phyloP scores from a whole-genome alignment of 2,113 vertebrate species.

The Apus apus region DNA sequence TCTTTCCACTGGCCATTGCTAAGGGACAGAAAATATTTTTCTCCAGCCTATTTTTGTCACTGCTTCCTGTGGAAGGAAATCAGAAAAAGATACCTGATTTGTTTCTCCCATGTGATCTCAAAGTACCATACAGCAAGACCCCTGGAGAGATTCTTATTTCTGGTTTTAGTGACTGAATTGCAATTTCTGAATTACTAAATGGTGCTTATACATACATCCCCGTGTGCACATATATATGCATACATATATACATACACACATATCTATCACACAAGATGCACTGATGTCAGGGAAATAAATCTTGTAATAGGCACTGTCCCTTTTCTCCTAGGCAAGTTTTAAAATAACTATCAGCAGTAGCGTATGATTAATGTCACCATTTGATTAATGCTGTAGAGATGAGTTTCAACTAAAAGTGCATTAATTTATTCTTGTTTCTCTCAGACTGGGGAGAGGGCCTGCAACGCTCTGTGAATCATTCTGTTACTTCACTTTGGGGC shows the following conservation, averaged over 20 bases:
- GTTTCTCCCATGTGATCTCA: not conserved
- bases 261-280: not conserved
- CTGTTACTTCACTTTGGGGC: not conserved
- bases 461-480: not conserved
- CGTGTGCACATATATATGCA: not conserved
- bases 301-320: not conserved
- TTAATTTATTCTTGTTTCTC: not conserved
- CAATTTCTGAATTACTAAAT: not conserved
- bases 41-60: not conserved
- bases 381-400: not conserved
- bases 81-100: not conserved
- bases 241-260: too few relatives aligned
- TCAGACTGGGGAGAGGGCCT: not conserved
- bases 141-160: not conserved
- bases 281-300: not conserved
- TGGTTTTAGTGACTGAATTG: not conserved
- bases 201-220: not conserved
- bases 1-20: not conserved
- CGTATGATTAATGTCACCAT: not conserved
- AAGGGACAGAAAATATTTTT: not conserved
- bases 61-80: not conserved
- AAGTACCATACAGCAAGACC: not conserved
- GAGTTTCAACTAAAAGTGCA: not conserved
- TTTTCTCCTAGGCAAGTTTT: not conserved
- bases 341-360: not conserved